phyloP scores from a whole-genome alignment of 2,888 invertebrate species.

The Margaritifera margaritifera region DNA sequence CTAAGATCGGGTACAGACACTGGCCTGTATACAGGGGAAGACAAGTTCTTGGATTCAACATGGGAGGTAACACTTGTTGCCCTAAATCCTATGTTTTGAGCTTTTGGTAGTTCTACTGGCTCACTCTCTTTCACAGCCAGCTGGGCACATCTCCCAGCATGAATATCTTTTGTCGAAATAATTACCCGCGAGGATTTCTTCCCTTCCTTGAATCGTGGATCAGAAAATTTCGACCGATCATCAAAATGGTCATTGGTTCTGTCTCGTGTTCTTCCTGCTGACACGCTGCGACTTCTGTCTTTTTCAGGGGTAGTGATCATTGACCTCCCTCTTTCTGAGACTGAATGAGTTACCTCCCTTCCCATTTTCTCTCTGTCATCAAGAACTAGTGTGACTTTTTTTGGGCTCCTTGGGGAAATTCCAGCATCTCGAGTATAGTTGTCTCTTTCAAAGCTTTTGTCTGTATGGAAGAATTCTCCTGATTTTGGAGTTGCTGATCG shows the following conservation, averaged over 20 bases:
- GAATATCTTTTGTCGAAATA: constrained; percentile 36
- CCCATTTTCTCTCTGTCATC: constrained; percentile 15
- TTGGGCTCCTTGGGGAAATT: constrained; percentile 37
- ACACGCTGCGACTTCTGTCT: no score
- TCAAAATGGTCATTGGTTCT: no score
- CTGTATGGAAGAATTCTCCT: constrained; percentile 30
- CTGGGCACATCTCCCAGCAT: constrained; percentile 27
- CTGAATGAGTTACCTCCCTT: constrained; percentile 5
- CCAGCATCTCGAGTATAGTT: constrained; percentile 30
- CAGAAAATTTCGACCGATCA: no score
- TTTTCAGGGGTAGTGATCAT: constrained; percentile 16
- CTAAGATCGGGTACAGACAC: constrained; percentile 43
- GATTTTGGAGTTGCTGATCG: constrained; percentile 47
- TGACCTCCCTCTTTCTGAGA: constrained; percentile 14
- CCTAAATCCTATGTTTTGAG: constrained; percentile 10
- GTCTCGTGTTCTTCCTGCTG: no score
- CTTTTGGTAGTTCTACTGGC: constrained; percentile 3
- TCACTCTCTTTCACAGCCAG: constrained; percentile 5
- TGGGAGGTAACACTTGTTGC: constrained; percentile 25
- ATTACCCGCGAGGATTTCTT: constrained; percentile 16
- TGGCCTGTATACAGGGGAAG: constrained; percentile 41
- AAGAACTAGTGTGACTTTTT: constrained; percentile 22
- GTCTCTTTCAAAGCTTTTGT: constrained; percentile 25
- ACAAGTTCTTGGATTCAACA: not conserved
- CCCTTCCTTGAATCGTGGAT: constrained; percentile 14